Percentiles rank a stretch among this genome's conserved stretches.
Evolutionary conservation across 2,797 vertebrate species (phyloP).

Genomic region (Mormyrus proboscirostris): DNA sequence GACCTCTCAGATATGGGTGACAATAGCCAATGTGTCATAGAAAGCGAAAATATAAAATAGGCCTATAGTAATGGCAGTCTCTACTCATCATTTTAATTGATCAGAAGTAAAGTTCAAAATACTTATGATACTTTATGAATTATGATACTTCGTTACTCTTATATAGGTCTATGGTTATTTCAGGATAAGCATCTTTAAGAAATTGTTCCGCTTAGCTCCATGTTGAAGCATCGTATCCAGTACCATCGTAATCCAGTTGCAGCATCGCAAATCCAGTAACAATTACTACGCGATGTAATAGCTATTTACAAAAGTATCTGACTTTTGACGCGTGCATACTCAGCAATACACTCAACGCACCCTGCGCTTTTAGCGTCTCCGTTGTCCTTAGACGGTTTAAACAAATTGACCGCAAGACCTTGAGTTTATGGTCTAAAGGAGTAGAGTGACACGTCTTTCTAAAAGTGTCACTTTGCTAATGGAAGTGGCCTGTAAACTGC

Average conservation of each 20-base stretch:
- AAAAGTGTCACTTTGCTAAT: not conserved
- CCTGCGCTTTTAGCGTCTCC: not conserved
- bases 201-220: not conserved
- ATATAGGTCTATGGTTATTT: not conserved
- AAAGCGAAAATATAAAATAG: not conserved
- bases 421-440: not conserved
- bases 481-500: not conserved
- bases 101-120: not conserved
- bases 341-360: not conserved
- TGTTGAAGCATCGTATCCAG: not conserved
- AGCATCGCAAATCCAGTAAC: not conserved
- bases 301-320: not conserved
- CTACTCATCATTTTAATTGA: not conserved
- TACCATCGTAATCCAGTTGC: no score
- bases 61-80: not conserved
- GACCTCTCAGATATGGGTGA: not conserved
- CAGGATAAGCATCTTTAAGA: not conserved
- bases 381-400: not conserved
- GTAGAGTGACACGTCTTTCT: not conserved
- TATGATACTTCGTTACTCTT: not conserved
- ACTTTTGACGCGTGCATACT: not conserved
- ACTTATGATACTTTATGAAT: not conserved
- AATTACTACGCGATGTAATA: not conserved
- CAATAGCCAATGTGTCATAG: not conserved
- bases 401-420: not conserved